Evolutionary conservation across 1,140 invertebrate genomes (phyloP), one percentile per base, ranked within the genome.

Genomic region (Bombus picipes): DNA sequence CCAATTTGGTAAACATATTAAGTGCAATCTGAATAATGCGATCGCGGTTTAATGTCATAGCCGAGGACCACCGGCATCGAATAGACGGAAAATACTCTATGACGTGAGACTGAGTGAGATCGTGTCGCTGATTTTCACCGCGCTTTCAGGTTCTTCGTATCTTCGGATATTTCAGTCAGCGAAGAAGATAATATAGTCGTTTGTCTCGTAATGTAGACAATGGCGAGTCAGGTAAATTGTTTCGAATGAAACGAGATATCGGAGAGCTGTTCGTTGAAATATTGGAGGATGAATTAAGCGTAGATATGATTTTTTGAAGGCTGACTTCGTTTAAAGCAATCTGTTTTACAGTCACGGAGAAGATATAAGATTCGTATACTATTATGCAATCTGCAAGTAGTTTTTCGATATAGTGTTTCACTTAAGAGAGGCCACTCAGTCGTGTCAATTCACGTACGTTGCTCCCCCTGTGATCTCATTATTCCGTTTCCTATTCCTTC

Each of bases 1-100:
- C 86, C 91, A 92, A 91, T 93, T 92, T 92, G 88, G 89, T 92
- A 92, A 93, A 93, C 92, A 92, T 92, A 93, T 92, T 92, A 92
- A 93, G 89, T 89, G 89, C 88, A 92, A 91, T 91, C 91, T 92
- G 92, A 92, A 93, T 93, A 93, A 93, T 91, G 91, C 76, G 83
- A 87, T 77, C 87, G 88, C 79, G 86, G 83, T 91, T 92, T 91
- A 91, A 89, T 88, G 90, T 89, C 88, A 89, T 41, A 86, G 85
- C 32, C 66, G 85, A 88, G 76, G 75, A 53, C 37, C 84, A 57
- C 66, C 81, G 47, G 65, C 74, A 43, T 77, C 85, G 81, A 84
- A 85, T 89, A 86, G 77, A 89, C 47, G 71, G 88, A 88, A 88
- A 88, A 87, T 89, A 53, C 32, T 34, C 28, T 32, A 37, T 25